Conservation (phyloP, 2,113 vertebrate species). For the Gavia stellata region DNA sequence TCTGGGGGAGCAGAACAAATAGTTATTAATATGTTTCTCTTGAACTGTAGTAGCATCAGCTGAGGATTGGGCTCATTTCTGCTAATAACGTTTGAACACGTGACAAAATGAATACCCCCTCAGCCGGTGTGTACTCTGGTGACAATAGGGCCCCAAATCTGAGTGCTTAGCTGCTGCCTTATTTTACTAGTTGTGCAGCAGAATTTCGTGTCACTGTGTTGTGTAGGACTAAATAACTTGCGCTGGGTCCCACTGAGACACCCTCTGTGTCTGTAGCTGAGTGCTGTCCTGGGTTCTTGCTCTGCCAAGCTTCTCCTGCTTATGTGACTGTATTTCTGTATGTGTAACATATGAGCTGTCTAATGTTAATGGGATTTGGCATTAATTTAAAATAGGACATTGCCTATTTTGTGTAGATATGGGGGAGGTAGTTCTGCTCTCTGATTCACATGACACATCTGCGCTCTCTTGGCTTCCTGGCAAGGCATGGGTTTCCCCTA, state of each 20-base stretch:
- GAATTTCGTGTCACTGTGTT: background rate
- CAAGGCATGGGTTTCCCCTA: background rate
- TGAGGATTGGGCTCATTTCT: background rate
- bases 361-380: background rate
- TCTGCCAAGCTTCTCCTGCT: slow-evolving; percentile 23
- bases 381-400: background rate
- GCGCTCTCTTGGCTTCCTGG: background rate
- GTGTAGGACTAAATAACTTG: background rate
- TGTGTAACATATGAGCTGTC: slow-evolving; percentile 5
- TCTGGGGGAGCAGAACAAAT: background rate
- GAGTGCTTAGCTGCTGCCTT: background rate
- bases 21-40: background rate
- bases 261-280: background rate
- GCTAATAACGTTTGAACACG: background rate
- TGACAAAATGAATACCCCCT: background rate
- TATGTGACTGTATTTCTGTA: slow-evolving; percentile 37
- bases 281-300: slow-evolving; percentile 17
- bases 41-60: background rate
- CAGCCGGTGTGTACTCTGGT: background rate
- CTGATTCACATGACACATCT: background rate
- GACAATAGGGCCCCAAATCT: background rate
- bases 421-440: background rate
- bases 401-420: background rate
- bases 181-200: background rate
- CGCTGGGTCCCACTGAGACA: background rate